These are phyloP conservation scores for Ormyrus thymus DNA, from an alignment of 2,888 invertebrate genomes.

Conservation along the genomic window DNA sequence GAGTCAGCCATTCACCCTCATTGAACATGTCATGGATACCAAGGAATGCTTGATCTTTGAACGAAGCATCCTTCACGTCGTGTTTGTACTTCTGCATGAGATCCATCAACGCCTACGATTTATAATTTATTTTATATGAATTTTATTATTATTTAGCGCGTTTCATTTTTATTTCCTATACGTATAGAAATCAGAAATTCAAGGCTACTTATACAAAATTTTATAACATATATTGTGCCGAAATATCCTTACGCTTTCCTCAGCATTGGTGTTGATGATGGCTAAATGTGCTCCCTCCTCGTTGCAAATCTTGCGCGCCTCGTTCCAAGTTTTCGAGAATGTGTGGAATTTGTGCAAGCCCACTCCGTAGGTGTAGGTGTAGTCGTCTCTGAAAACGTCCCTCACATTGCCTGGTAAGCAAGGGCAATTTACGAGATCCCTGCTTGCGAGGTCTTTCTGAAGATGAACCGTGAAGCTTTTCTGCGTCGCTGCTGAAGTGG, in stretches of 20 bases:
- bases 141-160: constrained; percentile 5
- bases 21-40: neutral
- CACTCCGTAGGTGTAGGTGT: constrained; percentile 61
- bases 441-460: too few relatives aligned
- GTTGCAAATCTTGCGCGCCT: constrained; percentile 60
- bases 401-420: too few relatives aligned
- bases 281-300: constrained; percentile 61
- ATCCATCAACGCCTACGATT: constrained; percentile 30
- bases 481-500: too few relatives aligned
- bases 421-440: too few relatives aligned
- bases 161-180: neutral
- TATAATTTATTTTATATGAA: constrained; percentile 7
- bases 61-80: constrained; percentile 56
- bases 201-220: too few relatives aligned
- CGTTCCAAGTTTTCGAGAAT: constrained; percentile 53
- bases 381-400: constrained; percentile 57
- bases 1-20: neutral
- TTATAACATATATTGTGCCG: too few relatives aligned
- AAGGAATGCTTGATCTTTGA: constrained; percentile 55
- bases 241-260: constrained; percentile 56
- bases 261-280: constrained; percentile 59
- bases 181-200: neutral
- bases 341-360: constrained; percentile 64
- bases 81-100: constrained; percentile 54
- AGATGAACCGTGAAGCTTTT: too few relatives aligned